Evolutionary conservation across 2,113 vertebrate species (phyloP).

Genomic region (Tragelaphus buxtoni): DNA sequence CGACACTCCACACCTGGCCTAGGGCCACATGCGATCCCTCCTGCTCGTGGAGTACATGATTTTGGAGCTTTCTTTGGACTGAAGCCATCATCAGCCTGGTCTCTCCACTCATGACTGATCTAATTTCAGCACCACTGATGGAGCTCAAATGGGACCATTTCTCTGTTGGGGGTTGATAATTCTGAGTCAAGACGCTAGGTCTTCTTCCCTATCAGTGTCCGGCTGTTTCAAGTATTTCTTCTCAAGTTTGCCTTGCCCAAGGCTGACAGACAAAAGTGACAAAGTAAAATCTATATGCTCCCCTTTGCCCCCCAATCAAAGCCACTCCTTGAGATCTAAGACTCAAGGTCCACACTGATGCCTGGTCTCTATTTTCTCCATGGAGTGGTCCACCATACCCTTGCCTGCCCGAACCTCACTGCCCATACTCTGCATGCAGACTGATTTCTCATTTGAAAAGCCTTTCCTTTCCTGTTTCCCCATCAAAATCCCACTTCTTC

Average conservation of each 20-base stretch:
- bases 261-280: background rate
- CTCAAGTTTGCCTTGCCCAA: background rate
- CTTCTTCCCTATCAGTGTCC: background rate
- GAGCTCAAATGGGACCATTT: background rate
- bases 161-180: background rate
- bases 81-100: background rate
- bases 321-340: background rate
- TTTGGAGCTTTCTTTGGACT: background rate
- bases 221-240: background rate
- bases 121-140: background rate
- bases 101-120: background rate
- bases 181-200: background rate
- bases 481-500: background rate
- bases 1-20: background rate
- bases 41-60: rapidly evolving
- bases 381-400: rapidly evolving
- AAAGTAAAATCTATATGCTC: background rate
- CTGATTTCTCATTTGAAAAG: background rate
- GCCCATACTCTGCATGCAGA: background rate
- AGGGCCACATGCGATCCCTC: background rate
- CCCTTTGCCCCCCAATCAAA: rapidly evolving
- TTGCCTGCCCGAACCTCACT: background rate
- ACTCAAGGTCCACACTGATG: rapidly evolving
- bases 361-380: background rate
- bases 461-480: background rate